Percentiles rank a stretch among this genome's conserved stretches.
Evolutionary conservation across 2,888 invertebrate species (phyloP).

Genomic region (Ornithoptera alexandrae): DNA sequence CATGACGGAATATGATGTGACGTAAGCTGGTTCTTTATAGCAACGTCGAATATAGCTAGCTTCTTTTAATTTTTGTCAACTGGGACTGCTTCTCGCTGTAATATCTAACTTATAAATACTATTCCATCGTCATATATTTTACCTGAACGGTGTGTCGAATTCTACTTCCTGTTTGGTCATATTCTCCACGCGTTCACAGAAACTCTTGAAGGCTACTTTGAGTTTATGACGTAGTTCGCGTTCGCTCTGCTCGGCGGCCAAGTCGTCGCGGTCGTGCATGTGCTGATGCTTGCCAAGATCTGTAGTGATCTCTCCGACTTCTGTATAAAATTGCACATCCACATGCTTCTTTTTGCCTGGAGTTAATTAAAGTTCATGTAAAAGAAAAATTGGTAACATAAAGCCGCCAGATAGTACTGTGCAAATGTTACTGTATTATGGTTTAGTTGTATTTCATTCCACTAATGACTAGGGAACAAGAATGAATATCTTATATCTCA

Average conservation of each 20-base stretch:
- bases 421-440: too few relatives aligned
- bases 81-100: too few relatives aligned
- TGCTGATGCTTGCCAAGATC: constrained; percentile 99
- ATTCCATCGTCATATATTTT: not conserved
- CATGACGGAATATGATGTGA: too few relatives aligned
- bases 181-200: constrained; percentile 97
- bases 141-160: constrained; percentile 97
- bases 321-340: constrained; percentile 99
- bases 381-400: not conserved
- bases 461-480: too few relatives aligned
- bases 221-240: constrained; percentile 96
- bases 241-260: constrained; percentile 99
- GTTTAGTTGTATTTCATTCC: too few relatives aligned
- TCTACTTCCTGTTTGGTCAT: constrained; percentile 98
- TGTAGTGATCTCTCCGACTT: constrained; percentile 99
- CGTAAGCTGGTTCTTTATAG: too few relatives aligned
- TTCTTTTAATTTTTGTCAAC: too few relatives aligned
- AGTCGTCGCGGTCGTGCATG: constrained; percentile 99
- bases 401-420: not conserved
- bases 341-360: constrained; percentile 96
- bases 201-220: constrained; percentile 98
- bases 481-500: too few relatives aligned
- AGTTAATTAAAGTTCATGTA: constrained; percentile 11
- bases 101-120: too few relatives aligned
- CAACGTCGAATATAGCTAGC: too few relatives aligned